Base-by-base conservation (phyloP, 2,113 vertebrate genomes). In the Gobio gobio region DNA sequence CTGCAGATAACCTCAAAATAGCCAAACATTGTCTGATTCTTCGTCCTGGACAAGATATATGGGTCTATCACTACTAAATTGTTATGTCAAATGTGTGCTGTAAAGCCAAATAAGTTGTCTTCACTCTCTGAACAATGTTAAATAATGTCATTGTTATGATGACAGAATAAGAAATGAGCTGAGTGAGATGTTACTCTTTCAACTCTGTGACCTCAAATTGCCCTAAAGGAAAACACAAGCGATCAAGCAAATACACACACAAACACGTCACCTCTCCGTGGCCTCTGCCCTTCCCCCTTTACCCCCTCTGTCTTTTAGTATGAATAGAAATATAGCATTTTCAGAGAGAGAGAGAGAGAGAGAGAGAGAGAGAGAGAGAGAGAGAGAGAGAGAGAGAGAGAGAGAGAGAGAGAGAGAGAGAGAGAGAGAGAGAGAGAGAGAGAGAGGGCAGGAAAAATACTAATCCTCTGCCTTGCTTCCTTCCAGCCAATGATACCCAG, bases 121-220 rank as follows among this genome's bases (percentile, higher is more conserved):
- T 66, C 20, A 26, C 49, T 76, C n/a, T 56, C 14, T 26, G 24
- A 80, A 80, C 24, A 49, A 80, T 49, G n/a, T 24, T 9, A 45
- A 49, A 64, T 20, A 49, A 10, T 56, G 74, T 10, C n/a, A 33
- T 77, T 54, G 26, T 56, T 24, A 29, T 29, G 74, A 77, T 56
- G 74, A 56, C 26, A 56, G 59, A 80, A 45, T 66, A 73, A 10
- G 51, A 13, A 77, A 70, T 66, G 88, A 83, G 58, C 5, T 36
- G 86, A 93, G 82, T 87, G 84, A 91, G 90, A 91, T 16, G 47
- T 88, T 88, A 56, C 86, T 85, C 90, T 88, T 79, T 89, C 86
- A 90, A 88, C 87, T 88, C n/a, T 0, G 20, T 88, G 90, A 92
- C 90, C 89, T 86, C 7, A 72, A 76, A 82, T 85, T 85, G 89